Evolutionary conservation across 37 sponge, comb jelly and placozoan species (phyloP).

Genomic region (Beroe forskalii): DNA sequence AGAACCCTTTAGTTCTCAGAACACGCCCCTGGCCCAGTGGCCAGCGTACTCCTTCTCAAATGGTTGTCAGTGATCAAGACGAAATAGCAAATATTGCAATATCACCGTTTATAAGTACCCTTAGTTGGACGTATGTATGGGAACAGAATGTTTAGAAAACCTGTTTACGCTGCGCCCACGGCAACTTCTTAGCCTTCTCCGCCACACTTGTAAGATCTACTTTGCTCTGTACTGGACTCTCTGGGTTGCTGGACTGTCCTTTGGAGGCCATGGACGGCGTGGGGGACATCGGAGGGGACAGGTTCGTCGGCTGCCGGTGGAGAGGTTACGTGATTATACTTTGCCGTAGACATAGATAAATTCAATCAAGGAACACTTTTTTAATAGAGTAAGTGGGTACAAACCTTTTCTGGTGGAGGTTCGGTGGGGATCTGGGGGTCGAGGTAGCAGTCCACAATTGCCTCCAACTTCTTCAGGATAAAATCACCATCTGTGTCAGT

Average conservation of each 20-base stretch:
- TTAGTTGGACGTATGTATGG: too few relatives aligned
- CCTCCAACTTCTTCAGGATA: conserved; percentile 33
- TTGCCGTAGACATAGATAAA: too few relatives aligned
- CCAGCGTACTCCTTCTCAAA: too few relatives aligned
- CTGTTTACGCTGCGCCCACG: conserved; percentile 65
- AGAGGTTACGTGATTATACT: too few relatives aligned
- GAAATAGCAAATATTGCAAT: too few relatives aligned
- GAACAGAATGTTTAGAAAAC: too few relatives aligned
- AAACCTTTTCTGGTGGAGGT: conserved; percentile 60
- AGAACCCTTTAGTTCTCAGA: too few relatives aligned
- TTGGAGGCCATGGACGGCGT: conserved; percentile 50
- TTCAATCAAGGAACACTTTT: too few relatives aligned
- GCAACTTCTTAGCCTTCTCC: conserved; percentile 56
- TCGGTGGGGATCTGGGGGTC: conserved; percentile 64
- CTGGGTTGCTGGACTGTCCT: conserved; percentile 57
- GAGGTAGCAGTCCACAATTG: conserved; percentile 51
- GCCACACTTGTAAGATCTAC: conserved; percentile 19
- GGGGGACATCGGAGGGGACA: conserved; percentile 50
- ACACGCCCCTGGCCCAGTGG: too few relatives aligned
- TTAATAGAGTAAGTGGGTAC: too few relatives aligned
- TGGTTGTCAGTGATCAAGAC: too few relatives aligned
- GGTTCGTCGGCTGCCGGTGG: conserved; percentile 29
- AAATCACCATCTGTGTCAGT: conserved; percentile 49
- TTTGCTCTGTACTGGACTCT: conserved; percentile 58
- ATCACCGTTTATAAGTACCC: too few relatives aligned